phyloP scores from a whole-genome alignment of 2,888 invertebrate species.

The Leptodirus hochenwartii region DNA sequence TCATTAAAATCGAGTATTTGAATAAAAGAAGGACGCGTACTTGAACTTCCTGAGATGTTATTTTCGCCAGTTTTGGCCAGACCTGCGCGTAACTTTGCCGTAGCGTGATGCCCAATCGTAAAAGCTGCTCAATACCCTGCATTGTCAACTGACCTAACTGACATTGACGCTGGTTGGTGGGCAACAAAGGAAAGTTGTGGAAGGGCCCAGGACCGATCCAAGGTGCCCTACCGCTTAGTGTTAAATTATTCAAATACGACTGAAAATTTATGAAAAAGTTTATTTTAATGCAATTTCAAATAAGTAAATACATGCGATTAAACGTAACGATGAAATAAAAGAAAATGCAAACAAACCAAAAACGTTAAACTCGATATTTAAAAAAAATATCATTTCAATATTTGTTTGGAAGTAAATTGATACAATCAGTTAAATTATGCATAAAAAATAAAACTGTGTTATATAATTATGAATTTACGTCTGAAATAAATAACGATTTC shows the following conservation, averaged over 20 bases:
- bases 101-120: constrained; percentile 56
- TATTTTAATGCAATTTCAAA: not conserved
- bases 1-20: too few species aligned
- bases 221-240: constrained; percentile 38
- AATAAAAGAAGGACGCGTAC: too few species aligned
- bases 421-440: too few species aligned
- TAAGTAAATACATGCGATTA: too few species aligned
- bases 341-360: too few species aligned
- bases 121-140: constrained; percentile 62
- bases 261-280: constrained; percentile 16
- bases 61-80: constrained; percentile 28
- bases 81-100: constrained; percentile 33
- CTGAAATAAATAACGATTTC: too few species aligned
- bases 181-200: constrained; percentile 66
- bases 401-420: too few species aligned
- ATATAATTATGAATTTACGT: too few species aligned
- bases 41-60: constrained; percentile 37
- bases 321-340: too few species aligned
- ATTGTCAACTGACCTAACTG: constrained; percentile 75
- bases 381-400: too few species aligned
- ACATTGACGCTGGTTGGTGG: constrained; percentile 47
- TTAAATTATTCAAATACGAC: constrained; percentile 38
- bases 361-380: too few species aligned
- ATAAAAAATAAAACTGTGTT: too few species aligned
- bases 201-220: constrained; percentile 69